Base-by-base conservation (phyloP, 1,140 invertebrate genomes). In the Drosophila tsacasi region DNA sequence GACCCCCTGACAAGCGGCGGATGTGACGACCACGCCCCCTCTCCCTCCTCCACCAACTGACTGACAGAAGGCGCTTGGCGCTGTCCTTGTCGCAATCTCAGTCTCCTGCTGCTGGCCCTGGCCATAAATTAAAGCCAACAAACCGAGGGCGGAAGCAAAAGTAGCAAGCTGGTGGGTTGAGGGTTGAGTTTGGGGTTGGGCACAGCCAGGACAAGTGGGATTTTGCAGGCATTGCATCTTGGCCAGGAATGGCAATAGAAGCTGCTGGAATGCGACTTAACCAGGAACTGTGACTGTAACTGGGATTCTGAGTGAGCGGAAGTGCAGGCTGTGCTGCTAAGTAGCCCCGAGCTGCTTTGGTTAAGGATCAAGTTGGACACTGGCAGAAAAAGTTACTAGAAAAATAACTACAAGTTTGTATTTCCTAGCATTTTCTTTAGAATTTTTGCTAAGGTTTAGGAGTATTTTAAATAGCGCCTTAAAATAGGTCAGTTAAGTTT, bases 51-150 rank as follows among this genome's bases (percentile, higher is more conserved):
- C 19, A 30, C 49, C n/a, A 21, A 23, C 17, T 74, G 60, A 69
- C 67, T 78, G 82, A 80, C 64, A 58, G 65, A 79, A 79, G 81
- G 68, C 82, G 77, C 77, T 74, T 76, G 81, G 68, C 82, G 77
- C 73, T 74, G 55, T 71, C 67, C 23, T 65, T 55, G 54, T 59
- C 49, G 44, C 39, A 61, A 30, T 65, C 49, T 58, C 63, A 44
- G 79, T 64, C 77, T 84, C 69, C 23, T 39, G 17, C 76, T 71
- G 67, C 76, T 72, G 67, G 68, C 54, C 83, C 85, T 75, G 78
- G 81, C 81, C 77, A 87, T 87, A 87, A 89, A 87, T 87, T 87
- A 89, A 89, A 80, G 81, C 59, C 84, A 87, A 81, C 84, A 87
- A 87, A 81, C 84, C 81, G 81, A 87, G 55, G 68, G 59, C 84